Conservation (phyloP, 2,888 invertebrate species). For the Ophion ellenae region DNA sequence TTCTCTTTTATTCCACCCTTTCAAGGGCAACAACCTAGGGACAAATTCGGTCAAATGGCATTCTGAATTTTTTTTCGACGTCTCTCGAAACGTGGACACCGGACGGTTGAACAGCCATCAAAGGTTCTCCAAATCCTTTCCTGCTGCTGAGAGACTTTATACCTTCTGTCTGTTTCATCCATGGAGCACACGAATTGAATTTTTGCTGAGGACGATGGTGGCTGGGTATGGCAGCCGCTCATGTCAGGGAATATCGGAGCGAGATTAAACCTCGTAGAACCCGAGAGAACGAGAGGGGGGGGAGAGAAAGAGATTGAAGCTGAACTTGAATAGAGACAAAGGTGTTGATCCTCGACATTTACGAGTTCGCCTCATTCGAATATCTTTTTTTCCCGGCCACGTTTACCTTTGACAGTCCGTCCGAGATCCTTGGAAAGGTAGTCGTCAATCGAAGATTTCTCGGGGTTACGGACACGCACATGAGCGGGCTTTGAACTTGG, state of each 20-base stretch:
- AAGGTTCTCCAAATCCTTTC: constrained; percentile 57
- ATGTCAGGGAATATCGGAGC: constrained; percentile 74
- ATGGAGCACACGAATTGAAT: constrained; percentile 39
- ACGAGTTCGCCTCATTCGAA: constrained; percentile 20
- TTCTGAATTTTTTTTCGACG: background rate
- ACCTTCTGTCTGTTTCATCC: constrained; percentile 11
- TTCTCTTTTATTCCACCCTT: background rate
- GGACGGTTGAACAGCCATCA: constrained; percentile 13
- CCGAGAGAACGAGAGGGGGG: background rate
- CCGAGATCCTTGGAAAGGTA: constrained; percentile 52
- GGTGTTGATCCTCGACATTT: constrained; percentile 49
- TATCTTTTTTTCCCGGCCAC: constrained; percentile 2
- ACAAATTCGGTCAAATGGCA: background rate
- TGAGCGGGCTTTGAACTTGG: constrained; percentile 73
- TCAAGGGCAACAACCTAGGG: background rate
- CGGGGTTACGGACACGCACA: constrained; percentile 66
- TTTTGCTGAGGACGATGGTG: constrained; percentile 68
- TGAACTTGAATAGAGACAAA: constrained; percentile 66
- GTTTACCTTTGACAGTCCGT: constrained; percentile 26
- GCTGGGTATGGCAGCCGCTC: constrained; percentile 65
- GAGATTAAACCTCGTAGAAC: constrained; percentile 70
- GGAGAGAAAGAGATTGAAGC: background rate
- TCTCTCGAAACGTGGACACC: background rate
- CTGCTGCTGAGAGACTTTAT: constrained; percentile 34
- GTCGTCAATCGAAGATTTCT: constrained; percentile 35